Evolutionary conservation across 2,888 invertebrate species (phyloP).

Genomic region (Synergus laeviventris): DNA sequence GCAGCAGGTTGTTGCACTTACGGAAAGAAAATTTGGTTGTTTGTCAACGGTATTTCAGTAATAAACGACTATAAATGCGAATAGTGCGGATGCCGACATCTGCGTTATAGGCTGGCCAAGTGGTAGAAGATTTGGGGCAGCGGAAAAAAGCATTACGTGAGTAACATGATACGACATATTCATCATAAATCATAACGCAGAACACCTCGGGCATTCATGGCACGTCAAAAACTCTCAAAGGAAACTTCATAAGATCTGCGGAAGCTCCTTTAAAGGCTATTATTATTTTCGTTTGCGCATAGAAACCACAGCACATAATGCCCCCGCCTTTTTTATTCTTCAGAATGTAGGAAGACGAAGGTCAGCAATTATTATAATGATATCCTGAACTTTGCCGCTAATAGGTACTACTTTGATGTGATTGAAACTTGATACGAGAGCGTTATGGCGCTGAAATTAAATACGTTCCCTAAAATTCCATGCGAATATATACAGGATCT

Average conservation of each 20-base stretch:
- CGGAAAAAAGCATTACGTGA: slow-evolving; percentile 52
- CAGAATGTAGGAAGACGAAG: slow-evolving; percentile 62
- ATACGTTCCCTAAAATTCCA: slow-evolving; percentile 23
- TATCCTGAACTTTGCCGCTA: slow-evolving; percentile 47
- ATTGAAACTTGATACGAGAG: slow-evolving; percentile 29
- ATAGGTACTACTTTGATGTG: slow-evolving; percentile 33
- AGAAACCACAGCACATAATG: slow-evolving; percentile 51
- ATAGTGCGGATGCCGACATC: background rate
- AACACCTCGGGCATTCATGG: slow-evolving; percentile 66
- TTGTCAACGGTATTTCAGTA: background rate
- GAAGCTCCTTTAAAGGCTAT: slow-evolving; percentile 65
- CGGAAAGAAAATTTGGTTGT: background rate
- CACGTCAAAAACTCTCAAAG: slow-evolving; percentile 69
- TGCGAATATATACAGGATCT: background rate
- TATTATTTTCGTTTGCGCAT: slow-evolving; percentile 60
- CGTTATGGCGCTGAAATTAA: slow-evolving; percentile 6
- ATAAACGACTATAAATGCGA: slow-evolving; percentile 1
- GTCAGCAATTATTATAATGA: slow-evolving; percentile 63
- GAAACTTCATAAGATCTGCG: slow-evolving; percentile 64
- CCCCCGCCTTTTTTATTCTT: slow-evolving; percentile 59
- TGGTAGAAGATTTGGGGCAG: slow-evolving; percentile 15
- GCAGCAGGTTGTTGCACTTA: background rate
- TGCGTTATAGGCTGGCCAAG: slow-evolving; percentile 2
- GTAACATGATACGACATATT: slow-evolving; percentile 70
- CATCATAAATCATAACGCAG: slow-evolving; percentile 71